Conservation (phyloP, 1,140 invertebrate species). For the Cyclargus thomasi region DNA sequence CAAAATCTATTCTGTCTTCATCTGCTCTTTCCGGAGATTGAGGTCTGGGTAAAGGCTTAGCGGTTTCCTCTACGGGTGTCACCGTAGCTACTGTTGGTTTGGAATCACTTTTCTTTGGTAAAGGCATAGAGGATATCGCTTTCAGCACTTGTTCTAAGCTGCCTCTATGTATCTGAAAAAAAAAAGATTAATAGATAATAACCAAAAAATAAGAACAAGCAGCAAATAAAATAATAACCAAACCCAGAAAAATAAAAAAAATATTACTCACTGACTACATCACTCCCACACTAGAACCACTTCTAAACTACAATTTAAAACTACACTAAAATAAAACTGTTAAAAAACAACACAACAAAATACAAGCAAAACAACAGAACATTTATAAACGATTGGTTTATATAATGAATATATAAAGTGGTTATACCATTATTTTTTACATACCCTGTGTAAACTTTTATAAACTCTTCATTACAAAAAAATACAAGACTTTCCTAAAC, state of each 20-base stretch:
- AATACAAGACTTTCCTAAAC: no score
- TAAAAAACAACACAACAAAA: neutral
- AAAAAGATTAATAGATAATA: constrained; percentile 20
- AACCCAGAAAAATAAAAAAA: constrained; percentile 36
- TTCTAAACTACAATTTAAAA: constrained; percentile 21
- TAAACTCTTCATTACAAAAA: no score
- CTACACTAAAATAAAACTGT: constrained; percentile 9
- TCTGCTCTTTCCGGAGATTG: constrained; percentile 47
- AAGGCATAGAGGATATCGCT: constrained; percentile 59
- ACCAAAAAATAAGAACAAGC: constrained; percentile 26
- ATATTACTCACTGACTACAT: constrained; percentile 28
- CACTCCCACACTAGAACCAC: constrained; percentile 25
- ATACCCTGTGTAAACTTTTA: no score
- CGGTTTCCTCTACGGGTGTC: constrained; percentile 46
- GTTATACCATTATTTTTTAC: no score
- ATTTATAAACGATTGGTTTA: no score
- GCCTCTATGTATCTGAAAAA: constrained; percentile 60
- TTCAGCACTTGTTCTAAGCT: constrained; percentile 63
- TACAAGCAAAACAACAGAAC: neutral
- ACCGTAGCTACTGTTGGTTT: constrained; percentile 44
- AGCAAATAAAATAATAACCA: constrained; percentile 26
- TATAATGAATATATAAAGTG: no score
- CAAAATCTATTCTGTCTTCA: constrained; percentile 68
- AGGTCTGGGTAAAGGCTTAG: constrained; percentile 36
- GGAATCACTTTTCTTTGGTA: constrained; percentile 46